These are phyloP conservation scores for Actias luna DNA, from an alignment of 2,888 invertebrate species.

Conservation along the genomic window DNA sequence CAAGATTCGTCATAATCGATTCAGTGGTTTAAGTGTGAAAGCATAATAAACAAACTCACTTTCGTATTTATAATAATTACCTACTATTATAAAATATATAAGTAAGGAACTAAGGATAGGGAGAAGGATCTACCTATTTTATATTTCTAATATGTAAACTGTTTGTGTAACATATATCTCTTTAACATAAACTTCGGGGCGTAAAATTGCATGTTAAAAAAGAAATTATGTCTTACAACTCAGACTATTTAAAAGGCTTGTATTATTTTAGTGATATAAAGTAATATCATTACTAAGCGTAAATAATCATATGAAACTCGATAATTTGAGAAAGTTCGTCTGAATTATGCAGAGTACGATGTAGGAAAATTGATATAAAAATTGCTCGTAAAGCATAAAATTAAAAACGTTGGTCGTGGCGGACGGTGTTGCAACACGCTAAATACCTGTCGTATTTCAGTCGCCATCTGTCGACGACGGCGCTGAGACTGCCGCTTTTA, in stretches of 20 bases:
- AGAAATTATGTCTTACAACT: not conserved
- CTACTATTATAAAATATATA: too few relatives aligned
- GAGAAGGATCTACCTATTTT: too few relatives aligned
- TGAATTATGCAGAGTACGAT: conserved; percentile 67
- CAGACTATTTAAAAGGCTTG: conserved; percentile 34
- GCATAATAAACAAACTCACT: too few relatives aligned
- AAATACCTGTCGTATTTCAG: conserved; percentile 81
- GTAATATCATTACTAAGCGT: conserved; percentile 42
- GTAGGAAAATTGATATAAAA: conserved; percentile 76
- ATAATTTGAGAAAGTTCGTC: conserved; percentile 49
- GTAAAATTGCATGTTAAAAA: not conserved
- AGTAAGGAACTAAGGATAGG: too few relatives aligned
- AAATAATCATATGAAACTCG: conserved; percentile 61
- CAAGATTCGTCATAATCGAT: too few relatives aligned
- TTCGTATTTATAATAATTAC: too few relatives aligned
- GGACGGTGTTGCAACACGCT: conserved; percentile 78
- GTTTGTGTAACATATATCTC: not conserved
- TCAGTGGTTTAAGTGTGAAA: too few relatives aligned
- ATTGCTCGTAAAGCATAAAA: conserved; percentile 79
- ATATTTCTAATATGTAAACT: too few relatives aligned
- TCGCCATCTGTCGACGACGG: conserved; percentile 78
- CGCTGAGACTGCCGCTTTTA: conserved; percentile 77
- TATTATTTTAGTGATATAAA: conserved; percentile 38
- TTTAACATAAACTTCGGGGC: not conserved
- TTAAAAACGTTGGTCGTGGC: conserved; percentile 73